Evolutionary conservation across 64 coral and sea anemone species (phyloP), one percentile per base, ranked within the genome.

Genomic region (Orbicella faveolata): DNA sequence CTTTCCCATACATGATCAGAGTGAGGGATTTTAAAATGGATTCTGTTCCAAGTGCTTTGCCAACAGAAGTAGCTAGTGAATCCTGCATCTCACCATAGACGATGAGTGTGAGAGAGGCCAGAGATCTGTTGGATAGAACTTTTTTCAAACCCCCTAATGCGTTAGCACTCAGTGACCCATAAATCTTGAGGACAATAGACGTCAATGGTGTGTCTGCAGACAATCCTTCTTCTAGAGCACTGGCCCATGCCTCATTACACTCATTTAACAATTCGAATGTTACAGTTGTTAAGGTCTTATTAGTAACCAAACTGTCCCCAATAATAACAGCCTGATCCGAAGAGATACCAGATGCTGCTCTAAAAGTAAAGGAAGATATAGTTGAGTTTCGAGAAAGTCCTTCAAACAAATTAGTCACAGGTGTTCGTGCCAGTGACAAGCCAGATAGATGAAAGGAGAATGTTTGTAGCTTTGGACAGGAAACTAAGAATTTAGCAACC

Each of bases 291-390:
- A 52, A 15, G 21, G 82, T 70, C 12, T 72, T 44, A 21, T 13
- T 17, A 66, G 80, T 34, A 20, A 16, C 80, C 18, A 83, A 39
- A 2, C 6, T 62, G 6, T 41, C 9, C 3, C 18, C 62, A 44
- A 66, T 17, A 2, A 0, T 7, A 35, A 1, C 25, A 63, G 57
- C 9, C 0, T 1, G 0, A 26, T 34, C 2, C 0, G 0, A 9
- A 36, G 1, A 17, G 3, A 63, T 63, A 6, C 0, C 0, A 7
- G 0, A 1, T 16, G 0, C 4, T 0, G 14, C 0, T 35, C 14
- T 61, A 34, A 80, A 14, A 18, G 53, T 19, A 35, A 63, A 66
- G 18, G 14, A 34, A 35, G 34, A 39, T 21, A 65, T 9, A 66
- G 12, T 20, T 0, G 17, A 66, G 59, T 1, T 39, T n/a, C 6